Percentiles rank a stretch among this genome's conserved stretches.
Conservation (phyloP, 2,888 invertebrate species). For the Tanytarsus gracilentus region DNA sequence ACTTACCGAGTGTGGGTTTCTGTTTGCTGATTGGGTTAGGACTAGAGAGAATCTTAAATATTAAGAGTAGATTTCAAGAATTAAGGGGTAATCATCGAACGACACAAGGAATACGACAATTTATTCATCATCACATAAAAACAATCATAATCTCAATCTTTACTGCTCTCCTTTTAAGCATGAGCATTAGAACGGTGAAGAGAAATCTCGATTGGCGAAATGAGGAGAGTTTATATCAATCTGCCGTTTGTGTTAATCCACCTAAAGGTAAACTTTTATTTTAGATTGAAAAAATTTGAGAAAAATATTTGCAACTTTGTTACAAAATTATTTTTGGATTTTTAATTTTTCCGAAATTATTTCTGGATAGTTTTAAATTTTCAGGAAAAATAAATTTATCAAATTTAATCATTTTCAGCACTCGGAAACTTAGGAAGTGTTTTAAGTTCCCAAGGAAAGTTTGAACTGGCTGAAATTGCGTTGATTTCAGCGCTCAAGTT, state of each 20-base stretch:
- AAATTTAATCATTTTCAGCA: constrained; percentile 54
- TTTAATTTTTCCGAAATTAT: background rate
- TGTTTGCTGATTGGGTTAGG: constrained; percentile 80
- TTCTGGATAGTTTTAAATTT: background rate
- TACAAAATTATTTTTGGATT: background rate
- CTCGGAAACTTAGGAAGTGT: constrained; percentile 96
- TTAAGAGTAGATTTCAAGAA: no score
- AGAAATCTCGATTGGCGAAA: constrained; percentile 87
- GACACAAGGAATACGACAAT: no score
- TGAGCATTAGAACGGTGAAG: constrained; percentile 66
- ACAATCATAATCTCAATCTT: no score
- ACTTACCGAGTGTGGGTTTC: constrained; percentile 92
- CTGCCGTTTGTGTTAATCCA: constrained; percentile 86
- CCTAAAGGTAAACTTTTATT: constrained; percentile 89
- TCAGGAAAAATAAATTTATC: background rate
- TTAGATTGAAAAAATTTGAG: no score
- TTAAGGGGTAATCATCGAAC: constrained; percentile 4
- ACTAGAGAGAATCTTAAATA: constrained; percentile 44
- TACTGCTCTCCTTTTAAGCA: no score
- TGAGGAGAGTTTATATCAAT: constrained; percentile 85
- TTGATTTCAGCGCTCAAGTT: constrained; percentile 82
- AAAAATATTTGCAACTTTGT: background rate
- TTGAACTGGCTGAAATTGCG: constrained; percentile 81
- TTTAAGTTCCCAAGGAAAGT: constrained; percentile 78
- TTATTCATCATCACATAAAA: no score